Conservation (phyloP, 53 echinoderm and acorn worm species). For the Hippasteria phrygiana region DNA sequence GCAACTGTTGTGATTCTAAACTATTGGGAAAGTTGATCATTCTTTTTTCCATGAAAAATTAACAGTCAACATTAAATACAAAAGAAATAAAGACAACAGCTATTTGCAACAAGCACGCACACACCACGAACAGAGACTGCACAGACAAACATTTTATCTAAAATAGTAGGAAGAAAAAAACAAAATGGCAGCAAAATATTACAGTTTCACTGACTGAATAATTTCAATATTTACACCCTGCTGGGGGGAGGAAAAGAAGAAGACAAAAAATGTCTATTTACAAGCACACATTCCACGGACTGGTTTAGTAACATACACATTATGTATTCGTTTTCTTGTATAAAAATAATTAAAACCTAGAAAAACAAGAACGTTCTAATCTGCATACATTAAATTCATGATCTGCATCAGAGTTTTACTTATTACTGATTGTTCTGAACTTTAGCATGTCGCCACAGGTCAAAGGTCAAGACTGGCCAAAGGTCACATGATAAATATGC, state of each 20-base stretch:
- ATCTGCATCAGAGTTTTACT: constrained; percentile 40
- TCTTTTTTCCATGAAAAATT: too few relatives aligned
- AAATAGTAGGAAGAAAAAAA: not conserved
- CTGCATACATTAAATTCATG: constrained; percentile 22
- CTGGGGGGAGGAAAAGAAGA: not conserved
- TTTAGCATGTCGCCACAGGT: not conserved
- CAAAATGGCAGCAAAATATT: not conserved
- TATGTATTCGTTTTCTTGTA: constrained; percentile 28
- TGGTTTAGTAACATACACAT: constrained; percentile 38
- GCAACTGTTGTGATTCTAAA: too few relatives aligned
- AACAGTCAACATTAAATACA: too few relatives aligned
- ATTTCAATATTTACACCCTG: constrained; percentile 8
- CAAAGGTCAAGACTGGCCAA: not conserved
- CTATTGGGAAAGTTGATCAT: too few relatives aligned
- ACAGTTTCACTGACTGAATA: not conserved
- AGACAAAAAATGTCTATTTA: constrained; percentile 29
- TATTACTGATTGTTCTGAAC: not conserved
- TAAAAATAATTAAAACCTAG: constrained; percentile 55
- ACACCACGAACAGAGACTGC: too few relatives aligned
- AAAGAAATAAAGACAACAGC: too few relatives aligned
- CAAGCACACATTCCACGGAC: constrained; percentile 21
- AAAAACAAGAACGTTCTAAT: constrained; percentile 7
- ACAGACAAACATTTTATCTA: too few relatives aligned
- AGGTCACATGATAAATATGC: too few relatives aligned
- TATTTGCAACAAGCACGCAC: not conserved